These are phyloP conservation scores for Sesamia inferens DNA, from an alignment of 2,888 invertebrate genomes.

Conservation along the genomic window DNA sequence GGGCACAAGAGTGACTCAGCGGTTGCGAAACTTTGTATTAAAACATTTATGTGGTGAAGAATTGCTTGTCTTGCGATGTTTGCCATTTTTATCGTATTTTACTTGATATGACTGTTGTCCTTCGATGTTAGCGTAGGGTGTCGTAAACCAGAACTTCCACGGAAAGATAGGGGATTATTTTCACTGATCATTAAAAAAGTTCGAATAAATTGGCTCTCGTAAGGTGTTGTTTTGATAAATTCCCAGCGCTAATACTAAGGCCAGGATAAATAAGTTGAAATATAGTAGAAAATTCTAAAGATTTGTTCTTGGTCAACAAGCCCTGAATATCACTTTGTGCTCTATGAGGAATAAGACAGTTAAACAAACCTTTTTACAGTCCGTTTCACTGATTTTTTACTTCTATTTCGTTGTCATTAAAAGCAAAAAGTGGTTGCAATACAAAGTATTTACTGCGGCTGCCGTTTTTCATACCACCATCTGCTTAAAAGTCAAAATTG, in stretches of 20 bases:
- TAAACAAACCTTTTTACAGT: no score
- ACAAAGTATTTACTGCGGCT: no score
- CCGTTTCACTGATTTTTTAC: no score
- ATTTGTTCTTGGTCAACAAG: no score
- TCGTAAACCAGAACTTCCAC: slow-evolving; percentile 6
- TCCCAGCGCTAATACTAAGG: not conserved
- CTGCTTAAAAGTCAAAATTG: no score
- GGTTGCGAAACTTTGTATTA: slow-evolving; percentile 49
- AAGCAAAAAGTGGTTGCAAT: no score
- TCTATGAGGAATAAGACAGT: no score
- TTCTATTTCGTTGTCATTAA: no score
- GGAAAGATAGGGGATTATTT: not conserved
- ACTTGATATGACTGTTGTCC: not conserved
- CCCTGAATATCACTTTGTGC: no score
- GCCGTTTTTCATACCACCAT: no score
- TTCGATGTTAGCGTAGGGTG: slow-evolving; percentile 1
- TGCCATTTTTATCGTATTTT: slow-evolving; percentile 25
- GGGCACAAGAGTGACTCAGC: slow-evolving; percentile 45
- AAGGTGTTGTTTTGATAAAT: not conserved
- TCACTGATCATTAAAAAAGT: slow-evolving; percentile 22
- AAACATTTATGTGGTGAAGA: slow-evolving; percentile 27
- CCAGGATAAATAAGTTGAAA: not conserved
- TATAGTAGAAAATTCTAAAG: no score
- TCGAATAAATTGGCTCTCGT: not conserved
- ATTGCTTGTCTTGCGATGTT: slow-evolving; percentile 34